These are phyloP conservation scores for Latrodectus hesperus DNA, from an alignment of 2,888 invertebrate species.

Conservation along the genomic window DNA sequence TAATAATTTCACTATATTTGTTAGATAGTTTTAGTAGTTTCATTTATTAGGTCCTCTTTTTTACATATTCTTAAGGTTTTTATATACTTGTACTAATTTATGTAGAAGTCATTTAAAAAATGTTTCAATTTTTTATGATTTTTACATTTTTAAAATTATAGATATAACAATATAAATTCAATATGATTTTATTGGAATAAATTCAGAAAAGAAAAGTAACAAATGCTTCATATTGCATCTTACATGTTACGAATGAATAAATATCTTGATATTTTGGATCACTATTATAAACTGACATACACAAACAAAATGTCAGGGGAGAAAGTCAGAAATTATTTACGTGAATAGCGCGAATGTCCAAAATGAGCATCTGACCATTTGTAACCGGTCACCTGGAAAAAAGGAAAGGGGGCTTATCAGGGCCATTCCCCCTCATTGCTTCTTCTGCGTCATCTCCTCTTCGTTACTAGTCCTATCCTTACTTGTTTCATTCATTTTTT, in stretches of 20 bases:
- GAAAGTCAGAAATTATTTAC: constrained; percentile 47
- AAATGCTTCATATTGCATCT: too few relatives aligned
- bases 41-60: too few relatives aligned
- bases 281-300: constrained; percentile 14
- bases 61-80: too few relatives aligned
- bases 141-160: too few relatives aligned
- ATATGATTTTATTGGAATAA: too few relatives aligned
- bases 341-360: constrained; percentile 47
- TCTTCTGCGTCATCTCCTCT: constrained; percentile 56
- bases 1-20: too few relatives aligned
- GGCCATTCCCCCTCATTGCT: constrained; percentile 50
- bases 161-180: too few relatives aligned
- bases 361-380: constrained; percentile 49
- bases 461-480: constrained; percentile 19
- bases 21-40: too few relatives aligned
- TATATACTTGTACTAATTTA: too few relatives aligned
- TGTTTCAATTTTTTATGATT: too few relatives aligned
- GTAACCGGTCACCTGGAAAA: constrained; percentile 61
- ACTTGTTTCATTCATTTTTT: background rate
- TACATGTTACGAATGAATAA: background rate
- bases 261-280: background rate
- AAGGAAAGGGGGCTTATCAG: constrained; percentile 54
- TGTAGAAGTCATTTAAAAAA: too few relatives aligned
- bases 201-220: too few relatives aligned
- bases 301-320: constrained; percentile 13